Evolutionary conservation across 2,797 vertebrate species (phyloP).

Genomic region (Linurgus olivaceus): DNA sequence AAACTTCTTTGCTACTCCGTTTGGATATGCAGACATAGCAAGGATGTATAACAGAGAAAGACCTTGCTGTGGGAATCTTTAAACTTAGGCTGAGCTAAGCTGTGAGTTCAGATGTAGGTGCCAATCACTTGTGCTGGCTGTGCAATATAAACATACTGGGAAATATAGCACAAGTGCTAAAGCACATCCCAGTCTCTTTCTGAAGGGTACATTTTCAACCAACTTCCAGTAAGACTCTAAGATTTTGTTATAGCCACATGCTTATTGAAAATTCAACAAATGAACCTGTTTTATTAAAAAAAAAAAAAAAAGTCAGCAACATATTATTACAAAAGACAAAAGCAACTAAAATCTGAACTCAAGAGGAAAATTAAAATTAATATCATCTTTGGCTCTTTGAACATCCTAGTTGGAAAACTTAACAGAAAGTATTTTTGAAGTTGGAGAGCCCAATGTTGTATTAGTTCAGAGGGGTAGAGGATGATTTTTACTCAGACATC

Average conservation of each 20-base stretch:
- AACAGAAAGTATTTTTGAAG: constrained; percentile 1
- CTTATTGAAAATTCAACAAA: background rate
- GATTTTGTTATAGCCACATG: background rate
- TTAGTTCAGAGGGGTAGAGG: background rate
- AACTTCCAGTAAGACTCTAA: background rate
- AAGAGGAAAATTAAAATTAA: background rate
- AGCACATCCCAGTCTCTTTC: background rate
- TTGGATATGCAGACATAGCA: background rate
- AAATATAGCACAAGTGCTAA: background rate
- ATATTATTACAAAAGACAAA: background rate
- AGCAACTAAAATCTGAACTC: background rate
- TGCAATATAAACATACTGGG: background rate
- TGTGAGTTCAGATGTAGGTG: constrained; percentile 28
- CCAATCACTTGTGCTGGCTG: background rate
- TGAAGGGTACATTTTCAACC: background rate
- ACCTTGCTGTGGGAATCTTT: background rate
- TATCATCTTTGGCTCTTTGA: background rate
- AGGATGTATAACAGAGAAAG: background rate
- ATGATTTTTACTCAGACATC: background rate
- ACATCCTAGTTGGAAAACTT: background rate
- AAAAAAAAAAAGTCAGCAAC: background rate
- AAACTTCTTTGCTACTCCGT: background rate
- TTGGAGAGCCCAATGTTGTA: background rate
- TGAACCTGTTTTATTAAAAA: background rate
- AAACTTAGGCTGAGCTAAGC: background rate